Percentiles rank a stretch among this genome's conserved stretches.
These are phyloP conservation scores for Pangasius larnaudii DNA, from an alignment of 2,797 vertebrate species.

Conservation along the genomic window DNA sequence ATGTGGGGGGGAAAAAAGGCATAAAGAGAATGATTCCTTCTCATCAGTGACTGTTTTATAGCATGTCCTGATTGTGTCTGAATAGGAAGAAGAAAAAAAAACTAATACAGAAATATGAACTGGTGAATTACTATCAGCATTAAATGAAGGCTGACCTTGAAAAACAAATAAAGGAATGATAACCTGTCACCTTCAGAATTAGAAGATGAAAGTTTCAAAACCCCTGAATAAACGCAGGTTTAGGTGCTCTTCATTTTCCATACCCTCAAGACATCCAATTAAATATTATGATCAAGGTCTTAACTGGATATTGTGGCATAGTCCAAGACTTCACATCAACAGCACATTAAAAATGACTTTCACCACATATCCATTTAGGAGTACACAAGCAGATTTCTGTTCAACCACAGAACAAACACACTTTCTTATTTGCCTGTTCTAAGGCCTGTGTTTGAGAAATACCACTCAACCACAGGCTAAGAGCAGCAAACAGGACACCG, in stretches of 20 bases:
- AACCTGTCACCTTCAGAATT: conserved; percentile 14
- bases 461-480: conserved; percentile 47
- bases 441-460: conserved; percentile 33
- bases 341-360: conserved; percentile 47
- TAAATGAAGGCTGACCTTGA: background rate
- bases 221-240: conserved; percentile 59
- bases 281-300: conserved; percentile 10
- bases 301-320: conserved; percentile 16
- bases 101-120: background rate
- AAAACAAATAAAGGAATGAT: conserved; percentile 26
- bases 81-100: background rate
- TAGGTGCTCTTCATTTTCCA: background rate
- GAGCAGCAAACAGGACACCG: conserved; percentile 35
- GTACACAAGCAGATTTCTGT: conserved; percentile 52
- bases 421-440: conserved; percentile 25
- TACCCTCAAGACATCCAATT: background rate
- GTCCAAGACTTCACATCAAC: conserved; percentile 46
- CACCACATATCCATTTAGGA: conserved; percentile 51
- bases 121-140: background rate
- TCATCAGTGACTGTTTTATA: background rate
- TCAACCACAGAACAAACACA: conserved; percentile 33
- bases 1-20: background rate
- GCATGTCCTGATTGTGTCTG: background rate
- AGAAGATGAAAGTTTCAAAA: conserved; percentile 59
- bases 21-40: background rate